Conservation (phyloP, 2,113 vertebrate species). For the Xyliphius kryptos region DNA sequence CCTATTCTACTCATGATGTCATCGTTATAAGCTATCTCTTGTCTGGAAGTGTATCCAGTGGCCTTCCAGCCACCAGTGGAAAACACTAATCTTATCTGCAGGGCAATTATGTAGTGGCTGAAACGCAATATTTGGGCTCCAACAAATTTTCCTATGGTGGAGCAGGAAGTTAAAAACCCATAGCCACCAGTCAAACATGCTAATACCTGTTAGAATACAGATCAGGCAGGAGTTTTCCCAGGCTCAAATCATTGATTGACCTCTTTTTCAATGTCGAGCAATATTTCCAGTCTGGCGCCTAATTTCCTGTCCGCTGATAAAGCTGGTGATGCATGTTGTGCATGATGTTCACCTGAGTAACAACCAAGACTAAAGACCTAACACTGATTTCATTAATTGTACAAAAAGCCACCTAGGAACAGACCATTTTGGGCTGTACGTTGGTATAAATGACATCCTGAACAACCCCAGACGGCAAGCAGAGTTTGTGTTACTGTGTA, state of each 20-base stretch:
- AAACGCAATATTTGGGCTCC: constrained; percentile 59
- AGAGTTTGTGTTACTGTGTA: too few species aligned
- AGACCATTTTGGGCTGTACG: too few species aligned
- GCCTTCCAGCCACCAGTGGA: constrained; percentile 70
- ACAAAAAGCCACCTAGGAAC: too few species aligned
- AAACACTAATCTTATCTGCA: constrained; percentile 73
- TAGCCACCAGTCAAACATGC: constrained; percentile 45
- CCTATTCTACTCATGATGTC: too few species aligned
- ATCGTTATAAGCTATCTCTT: constrained; percentile 13
- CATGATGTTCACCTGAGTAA: constrained; percentile 45
- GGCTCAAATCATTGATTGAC: constrained; percentile 77
- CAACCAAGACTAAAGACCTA: constrained; percentile 19
- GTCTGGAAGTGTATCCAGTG: constrained; percentile 56
- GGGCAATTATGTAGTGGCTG: constrained; percentile 65
- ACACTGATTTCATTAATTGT: too few species aligned
- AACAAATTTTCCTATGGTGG: constrained; percentile 13
- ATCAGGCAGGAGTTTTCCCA: constrained; percentile 48
- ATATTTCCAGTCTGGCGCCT: constrained; percentile 64
- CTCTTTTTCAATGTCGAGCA: constrained; percentile 73
- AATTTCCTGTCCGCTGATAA: constrained; percentile 67
- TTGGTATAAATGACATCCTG: too few species aligned
- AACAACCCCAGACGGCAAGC: too few species aligned
- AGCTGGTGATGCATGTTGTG: constrained; percentile 48
- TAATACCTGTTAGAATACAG: constrained; percentile 67
- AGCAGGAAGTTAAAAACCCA: constrained; percentile 36